phyloP scores from a whole-genome alignment of 2,797 vertebrate genomes.

The Euthynnus affinis region DNA sequence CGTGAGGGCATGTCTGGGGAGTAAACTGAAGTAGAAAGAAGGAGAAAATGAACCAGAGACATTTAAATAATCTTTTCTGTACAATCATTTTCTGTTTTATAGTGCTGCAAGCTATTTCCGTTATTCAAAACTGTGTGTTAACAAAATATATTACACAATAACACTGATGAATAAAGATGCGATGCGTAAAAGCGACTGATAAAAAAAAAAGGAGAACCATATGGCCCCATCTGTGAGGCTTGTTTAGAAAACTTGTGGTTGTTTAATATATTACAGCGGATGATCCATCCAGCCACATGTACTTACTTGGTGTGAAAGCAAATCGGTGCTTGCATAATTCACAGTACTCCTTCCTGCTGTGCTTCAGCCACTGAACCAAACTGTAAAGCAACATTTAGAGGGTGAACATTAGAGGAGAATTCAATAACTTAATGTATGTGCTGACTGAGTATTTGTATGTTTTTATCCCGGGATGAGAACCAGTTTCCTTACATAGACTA shows the following conservation, averaged over 20 bases:
- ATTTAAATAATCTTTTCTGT: neutral
- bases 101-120: neutral
- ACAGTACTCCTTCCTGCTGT: slow-evolving; percentile 99
- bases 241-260: slow-evolving; percentile 1
- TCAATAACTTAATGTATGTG: neutral
- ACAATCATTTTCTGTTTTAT: neutral
- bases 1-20: slow-evolving; percentile 99
- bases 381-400: slow-evolving; percentile 85
- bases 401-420: slow-evolving; percentile 1
- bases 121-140: neutral
- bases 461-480: neutral
- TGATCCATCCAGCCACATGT: slow-evolving; percentile 34
- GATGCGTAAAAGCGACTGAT: neutral
- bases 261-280: slow-evolving; percentile 26
- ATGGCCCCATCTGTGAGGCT: neutral
- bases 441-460: neutral
- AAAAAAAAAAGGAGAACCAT: slow-evolving; percentile 1
- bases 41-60: slow-evolving; percentile 4
- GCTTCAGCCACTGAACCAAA: slow-evolving; percentile 99
- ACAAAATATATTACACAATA: neutral
- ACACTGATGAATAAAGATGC: neutral
- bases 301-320: slow-evolving; percentile 99
- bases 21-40: slow-evolving; percentile 88
- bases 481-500: neutral
- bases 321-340: slow-evolving; percentile 99